A percentile compares a stretch with the other conserved stretches of the same genome.
These are phyloP conservation scores for Mobula hypostoma DNA, from an alignment of 2,113 vertebrate species.

Conservation along the genomic window DNA sequence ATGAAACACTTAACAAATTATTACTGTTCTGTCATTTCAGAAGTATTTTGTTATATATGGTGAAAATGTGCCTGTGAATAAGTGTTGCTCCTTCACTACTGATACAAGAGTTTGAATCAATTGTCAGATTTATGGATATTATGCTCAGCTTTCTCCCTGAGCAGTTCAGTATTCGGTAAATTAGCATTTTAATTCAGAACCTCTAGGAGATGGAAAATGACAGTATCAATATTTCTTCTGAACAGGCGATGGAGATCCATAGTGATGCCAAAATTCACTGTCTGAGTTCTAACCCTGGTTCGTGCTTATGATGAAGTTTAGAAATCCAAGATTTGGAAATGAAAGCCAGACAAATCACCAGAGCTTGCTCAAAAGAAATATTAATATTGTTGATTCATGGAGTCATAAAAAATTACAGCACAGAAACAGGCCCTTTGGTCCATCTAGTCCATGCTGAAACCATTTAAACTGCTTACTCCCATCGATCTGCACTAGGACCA, in stretches of 20 bases:
- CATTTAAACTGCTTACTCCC: too few relatives aligned
- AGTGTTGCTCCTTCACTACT: neutral
- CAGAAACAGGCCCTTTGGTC: neutral
- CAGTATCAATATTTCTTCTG: neutral
- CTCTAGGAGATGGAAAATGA: neutral
- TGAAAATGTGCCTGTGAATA: neutral
- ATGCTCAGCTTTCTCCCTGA: neutral
- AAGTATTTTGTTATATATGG: neutral
- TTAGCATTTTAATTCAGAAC: neutral
- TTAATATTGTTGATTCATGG: neutral
- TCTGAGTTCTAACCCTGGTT: neutral
- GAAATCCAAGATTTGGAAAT: neutral
- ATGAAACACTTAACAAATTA: too few relatives aligned
- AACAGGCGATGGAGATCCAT: neutral
- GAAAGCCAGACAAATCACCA: neutral
- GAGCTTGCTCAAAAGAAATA: neutral
- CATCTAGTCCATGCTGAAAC: neutral
- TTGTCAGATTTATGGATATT: neutral
- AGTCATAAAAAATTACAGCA: too few relatives aligned
- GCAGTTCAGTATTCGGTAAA: neutral
- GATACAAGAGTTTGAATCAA: neutral
- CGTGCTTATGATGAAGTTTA: neutral
- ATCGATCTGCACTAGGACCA: too few relatives aligned
- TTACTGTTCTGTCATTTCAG: neutral
- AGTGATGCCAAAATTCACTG: neutral